These are phyloP conservation scores for Oxyscelio sp. DNA, from an alignment of 2,888 invertebrate genomes.

Conservation along the genomic window DNA sequence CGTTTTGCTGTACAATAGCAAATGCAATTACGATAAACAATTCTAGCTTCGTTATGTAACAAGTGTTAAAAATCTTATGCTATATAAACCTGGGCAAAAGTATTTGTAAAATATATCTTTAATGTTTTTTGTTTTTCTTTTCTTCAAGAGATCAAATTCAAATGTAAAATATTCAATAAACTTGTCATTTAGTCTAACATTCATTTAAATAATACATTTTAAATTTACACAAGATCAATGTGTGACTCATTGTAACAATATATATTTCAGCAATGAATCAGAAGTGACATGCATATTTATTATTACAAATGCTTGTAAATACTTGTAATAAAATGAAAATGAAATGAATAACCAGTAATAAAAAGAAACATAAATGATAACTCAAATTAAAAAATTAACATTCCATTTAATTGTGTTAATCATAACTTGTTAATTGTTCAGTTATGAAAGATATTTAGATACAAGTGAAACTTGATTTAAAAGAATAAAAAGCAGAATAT, in stretches of 20 bases:
- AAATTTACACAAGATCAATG: conserved; percentile 39
- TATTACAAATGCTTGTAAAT: conserved; percentile 25
- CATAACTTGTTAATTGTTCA: no score
- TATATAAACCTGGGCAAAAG: background rate
- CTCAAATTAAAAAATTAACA: no score
- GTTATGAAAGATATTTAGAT: no score
- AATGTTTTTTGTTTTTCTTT: no score
- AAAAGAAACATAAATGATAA: no score
- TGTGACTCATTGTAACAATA: conserved; percentile 52
- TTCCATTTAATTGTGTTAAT: no score
- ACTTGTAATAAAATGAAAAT: no score
- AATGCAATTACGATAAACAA: background rate
- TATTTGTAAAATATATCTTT: no score
- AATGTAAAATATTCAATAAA: conserved; percentile 29
- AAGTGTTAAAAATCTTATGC: background rate
- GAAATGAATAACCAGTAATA: no score
- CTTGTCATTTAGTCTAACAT: conserved; percentile 32
- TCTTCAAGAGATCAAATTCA: conserved; percentile 15
- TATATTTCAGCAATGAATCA: conserved; percentile 47
- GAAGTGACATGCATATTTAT: conserved; percentile 35
- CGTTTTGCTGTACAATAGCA: background rate
- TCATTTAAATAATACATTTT: conserved; percentile 57
- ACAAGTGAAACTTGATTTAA: no score
- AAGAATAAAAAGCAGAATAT: no score
- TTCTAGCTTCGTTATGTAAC: background rate